These are phyloP conservation scores for Theropithecus gelada DNA, from an alignment of 2,113 vertebrate species.

Conservation along the genomic window DNA sequence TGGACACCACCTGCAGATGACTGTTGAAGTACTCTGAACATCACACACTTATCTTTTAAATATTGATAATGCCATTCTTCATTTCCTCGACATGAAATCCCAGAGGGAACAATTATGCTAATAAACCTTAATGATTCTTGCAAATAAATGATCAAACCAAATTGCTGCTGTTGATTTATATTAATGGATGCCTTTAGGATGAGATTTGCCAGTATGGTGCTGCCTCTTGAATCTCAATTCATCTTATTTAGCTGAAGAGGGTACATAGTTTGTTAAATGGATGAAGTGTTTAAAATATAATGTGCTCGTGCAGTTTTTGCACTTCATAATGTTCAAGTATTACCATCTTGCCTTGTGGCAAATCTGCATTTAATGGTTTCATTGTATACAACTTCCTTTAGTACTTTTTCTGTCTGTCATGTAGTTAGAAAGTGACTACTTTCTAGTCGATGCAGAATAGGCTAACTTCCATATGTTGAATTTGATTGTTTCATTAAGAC, in stretches of 20 bases:
- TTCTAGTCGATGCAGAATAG: conserved; percentile 48
- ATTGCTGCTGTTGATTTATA: conserved; percentile 91
- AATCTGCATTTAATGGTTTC: conserved; percentile 78
- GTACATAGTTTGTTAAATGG: conserved; percentile 85
- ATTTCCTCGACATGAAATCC: conserved; percentile 87
- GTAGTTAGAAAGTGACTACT: conserved; percentile 52
- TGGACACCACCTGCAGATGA: conserved; percentile 88
- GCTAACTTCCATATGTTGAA: conserved; percentile 39
- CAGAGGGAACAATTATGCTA: conserved; percentile 92
- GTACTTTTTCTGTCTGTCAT: conserved; percentile 3
- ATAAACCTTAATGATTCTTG: conserved; percentile 91
- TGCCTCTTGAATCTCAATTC: conserved; percentile 86
- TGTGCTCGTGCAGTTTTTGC: conserved; percentile 80
- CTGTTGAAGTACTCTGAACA: conserved; percentile 82
- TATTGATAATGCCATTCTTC: conserved; percentile 91
- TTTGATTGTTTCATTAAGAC: conserved; percentile 2
- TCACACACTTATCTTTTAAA: conserved; percentile 87
- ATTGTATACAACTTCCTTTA: conserved; percentile 67
- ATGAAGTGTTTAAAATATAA: conserved; percentile 86
- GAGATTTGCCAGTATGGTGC: conserved; percentile 85
- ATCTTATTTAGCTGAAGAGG: conserved; percentile 86
- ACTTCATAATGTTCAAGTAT: conserved; percentile 76
- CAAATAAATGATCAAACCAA: conserved; percentile 91
- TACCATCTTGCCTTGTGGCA: conserved; percentile 81
- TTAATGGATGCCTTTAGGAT: conserved; percentile 90